Percentiles rank a stretch among this genome's conserved stretches.
phyloP scores from a whole-genome alignment of 2,113 vertebrate species.

The Petromus typicus region DNA sequence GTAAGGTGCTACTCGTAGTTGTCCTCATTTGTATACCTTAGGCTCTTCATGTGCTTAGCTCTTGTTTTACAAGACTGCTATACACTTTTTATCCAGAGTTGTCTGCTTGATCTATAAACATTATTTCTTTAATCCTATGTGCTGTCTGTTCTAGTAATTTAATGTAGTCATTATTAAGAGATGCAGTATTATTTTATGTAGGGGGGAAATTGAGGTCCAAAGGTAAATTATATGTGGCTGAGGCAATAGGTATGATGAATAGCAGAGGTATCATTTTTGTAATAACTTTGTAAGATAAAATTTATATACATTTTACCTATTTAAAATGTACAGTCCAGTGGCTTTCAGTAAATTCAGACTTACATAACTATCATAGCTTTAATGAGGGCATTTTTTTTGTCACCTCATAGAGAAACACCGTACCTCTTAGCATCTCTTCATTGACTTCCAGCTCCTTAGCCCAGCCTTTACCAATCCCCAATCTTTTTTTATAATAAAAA shows the following conservation, averaged over 20 bases:
- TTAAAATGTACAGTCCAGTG: conserved; percentile 3
- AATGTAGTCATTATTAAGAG: neutral
- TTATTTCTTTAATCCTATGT: conserved; percentile 43
- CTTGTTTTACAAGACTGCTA: conserved; percentile 11
- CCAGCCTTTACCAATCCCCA: neutral
- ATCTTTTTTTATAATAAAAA: neutral
- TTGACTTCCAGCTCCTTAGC: neutral
- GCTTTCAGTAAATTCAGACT: conserved; percentile 15
- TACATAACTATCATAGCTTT: neutral
- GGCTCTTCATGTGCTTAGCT: neutral
- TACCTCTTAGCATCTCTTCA: neutral
- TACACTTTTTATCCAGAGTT: conserved; percentile 13
- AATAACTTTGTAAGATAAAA: conserved; percentile 34
- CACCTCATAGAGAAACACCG: neutral
- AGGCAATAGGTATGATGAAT: conserved; percentile 7
- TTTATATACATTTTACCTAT: neutral
- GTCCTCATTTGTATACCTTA: conserved; percentile 26
- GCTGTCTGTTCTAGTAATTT: conserved; percentile 9
- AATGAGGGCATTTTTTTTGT: conserved; percentile 46
- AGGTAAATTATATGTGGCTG: conserved; percentile 7
- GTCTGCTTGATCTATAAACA: conserved; percentile 25
- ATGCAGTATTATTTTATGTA: neutral
- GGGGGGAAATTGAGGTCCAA: conserved; percentile 41
- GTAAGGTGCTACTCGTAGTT: conserved; percentile 7
- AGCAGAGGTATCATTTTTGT: neutral